Evolutionary conservation across 2,113 vertebrate species (phyloP), one percentile per base, ranked within the genome.

Genomic region (Myocastor coypus): DNA sequence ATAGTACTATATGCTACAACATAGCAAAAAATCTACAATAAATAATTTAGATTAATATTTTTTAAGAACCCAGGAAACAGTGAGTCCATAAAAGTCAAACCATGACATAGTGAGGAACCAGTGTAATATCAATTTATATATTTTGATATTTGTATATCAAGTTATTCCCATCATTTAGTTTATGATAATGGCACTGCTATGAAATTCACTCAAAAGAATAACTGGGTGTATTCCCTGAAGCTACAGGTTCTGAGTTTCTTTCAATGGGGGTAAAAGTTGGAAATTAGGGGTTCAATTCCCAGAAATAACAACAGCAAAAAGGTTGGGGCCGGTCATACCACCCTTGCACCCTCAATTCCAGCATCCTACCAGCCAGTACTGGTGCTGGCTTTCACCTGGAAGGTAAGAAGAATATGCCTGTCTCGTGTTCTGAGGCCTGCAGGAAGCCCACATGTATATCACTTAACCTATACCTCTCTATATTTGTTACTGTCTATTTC

Each of bases 191-290:
- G 68, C 20, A 83, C 52, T 20, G 30, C 10, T 63, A 82, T 52
- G 37, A 63, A 46, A 22, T 14, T 85, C 69, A 93, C 13, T 80
- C n/a, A 46, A 77, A 87, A 95, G 81, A 88, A 42, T 92, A 96
- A 91, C 88, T 28, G 55, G 73, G 92, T 34, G 9, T 87, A 93
- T 68, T 55, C 63, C 83, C 75, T 80, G 46, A 69, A 90, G 95
- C 57, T 75, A 81, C 52, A 94, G 84, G 86, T 52, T 37, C 86
- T 86, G 59, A 61, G 71, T 96, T 97, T 98, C 95, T 95, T 96
- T 85, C 94, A 73, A 84, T 55, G 90, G 88, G 61, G 37, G 82
- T 83, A 93, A 86, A 94, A 96, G 82, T 46, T 75, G 12, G n/a
- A 50, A 12, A 16, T 13, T 26, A 42, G 42, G 69, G 37, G 28